phyloP scores from a whole-genome alignment of 2,888 invertebrate genomes.

The Mimas tiliae region DNA sequence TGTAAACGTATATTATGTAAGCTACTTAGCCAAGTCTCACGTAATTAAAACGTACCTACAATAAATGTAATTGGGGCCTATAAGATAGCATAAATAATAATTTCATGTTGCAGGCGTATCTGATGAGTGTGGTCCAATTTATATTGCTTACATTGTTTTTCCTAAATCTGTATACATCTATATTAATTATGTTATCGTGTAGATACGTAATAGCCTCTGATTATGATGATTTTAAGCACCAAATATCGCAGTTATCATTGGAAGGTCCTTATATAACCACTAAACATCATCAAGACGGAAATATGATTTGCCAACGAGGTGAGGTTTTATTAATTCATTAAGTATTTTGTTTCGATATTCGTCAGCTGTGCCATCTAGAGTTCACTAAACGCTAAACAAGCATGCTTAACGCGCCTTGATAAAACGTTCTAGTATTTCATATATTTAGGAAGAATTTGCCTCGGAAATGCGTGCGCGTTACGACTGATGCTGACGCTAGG shows the following conservation, averaged over 20 bases:
- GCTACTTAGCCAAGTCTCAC: too few species aligned
- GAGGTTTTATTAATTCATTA: slow-evolving; percentile 32
- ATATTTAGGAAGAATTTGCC: too few species aligned
- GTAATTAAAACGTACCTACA: too few species aligned
- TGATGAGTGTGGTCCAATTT: slow-evolving; percentile 80
- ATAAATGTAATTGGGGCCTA: background rate
- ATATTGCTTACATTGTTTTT: slow-evolving; percentile 75
- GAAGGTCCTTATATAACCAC: slow-evolving; percentile 56
- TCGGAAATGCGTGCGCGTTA: too few species aligned
- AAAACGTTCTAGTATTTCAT: too few species aligned
- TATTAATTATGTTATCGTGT: slow-evolving; percentile 73
- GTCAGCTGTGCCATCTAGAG: too few species aligned
- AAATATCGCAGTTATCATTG: slow-evolving; percentile 48
- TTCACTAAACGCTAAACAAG: too few species aligned
- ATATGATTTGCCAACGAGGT: slow-evolving; percentile 72
- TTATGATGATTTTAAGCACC: slow-evolving; percentile 52
- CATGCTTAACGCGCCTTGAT: too few species aligned
- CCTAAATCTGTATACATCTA: slow-evolving; percentile 72
- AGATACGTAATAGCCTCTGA: slow-evolving; percentile 61
- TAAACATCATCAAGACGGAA: slow-evolving; percentile 60
- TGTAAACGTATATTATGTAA: too few species aligned
- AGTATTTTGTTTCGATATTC: background rate
- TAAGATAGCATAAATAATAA: background rate
- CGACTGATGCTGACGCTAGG: too few species aligned
- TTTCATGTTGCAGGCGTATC: slow-evolving; percentile 68